These are phyloP conservation scores for Brachirus orientalis DNA, from an alignment of 2,113 vertebrate species.

Conservation along the genomic window DNA sequence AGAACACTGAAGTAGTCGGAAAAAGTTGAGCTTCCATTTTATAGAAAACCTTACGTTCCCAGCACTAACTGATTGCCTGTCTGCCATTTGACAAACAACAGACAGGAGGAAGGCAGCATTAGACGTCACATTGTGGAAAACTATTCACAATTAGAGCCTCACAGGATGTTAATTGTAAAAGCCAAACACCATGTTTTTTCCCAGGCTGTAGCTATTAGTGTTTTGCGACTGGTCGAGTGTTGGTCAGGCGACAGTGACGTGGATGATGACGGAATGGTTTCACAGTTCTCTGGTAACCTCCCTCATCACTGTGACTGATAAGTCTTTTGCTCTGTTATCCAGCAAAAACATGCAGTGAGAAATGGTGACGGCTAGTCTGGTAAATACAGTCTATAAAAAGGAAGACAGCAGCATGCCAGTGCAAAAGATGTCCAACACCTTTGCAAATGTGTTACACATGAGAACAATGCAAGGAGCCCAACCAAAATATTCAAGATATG, in stretches of 20 bases:
- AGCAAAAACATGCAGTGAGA: constrained; percentile 14
- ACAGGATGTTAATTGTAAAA: constrained; percentile 73
- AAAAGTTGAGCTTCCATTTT: constrained; percentile 40
- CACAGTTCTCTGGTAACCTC: constrained; percentile 63
- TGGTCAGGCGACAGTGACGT: constrained; percentile 40
- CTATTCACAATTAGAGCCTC: constrained; percentile 48
- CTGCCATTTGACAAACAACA: constrained; percentile 48
- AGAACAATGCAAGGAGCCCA: constrained; percentile 25
- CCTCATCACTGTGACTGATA: constrained; percentile 16
- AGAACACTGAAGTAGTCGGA: constrained; percentile 49
- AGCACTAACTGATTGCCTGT: constrained; percentile 62
- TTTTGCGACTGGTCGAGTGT: constrained; percentile 16
- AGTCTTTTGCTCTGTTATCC: constrained; percentile 20
- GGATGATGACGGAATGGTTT: constrained; percentile 54
- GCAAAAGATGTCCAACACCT: constrained; percentile 30
- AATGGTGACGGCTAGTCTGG: constrained; percentile 3
- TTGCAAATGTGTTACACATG: constrained; percentile 34
- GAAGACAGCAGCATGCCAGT: constrained; percentile 37
- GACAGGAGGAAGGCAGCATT: constrained; percentile 16
- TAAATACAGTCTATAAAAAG: constrained; percentile 21
- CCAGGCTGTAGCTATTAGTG: constrained; percentile 64
- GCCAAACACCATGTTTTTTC: constrained; percentile 73
- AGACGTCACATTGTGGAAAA: constrained; percentile 60
- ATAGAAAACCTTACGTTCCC: constrained; percentile 58
- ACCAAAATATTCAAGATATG: constrained; percentile 16